Evolutionary conservation across 2,797 vertebrate genomes (phyloP).

Genomic region (Notoglanidium macrostoma): DNA sequence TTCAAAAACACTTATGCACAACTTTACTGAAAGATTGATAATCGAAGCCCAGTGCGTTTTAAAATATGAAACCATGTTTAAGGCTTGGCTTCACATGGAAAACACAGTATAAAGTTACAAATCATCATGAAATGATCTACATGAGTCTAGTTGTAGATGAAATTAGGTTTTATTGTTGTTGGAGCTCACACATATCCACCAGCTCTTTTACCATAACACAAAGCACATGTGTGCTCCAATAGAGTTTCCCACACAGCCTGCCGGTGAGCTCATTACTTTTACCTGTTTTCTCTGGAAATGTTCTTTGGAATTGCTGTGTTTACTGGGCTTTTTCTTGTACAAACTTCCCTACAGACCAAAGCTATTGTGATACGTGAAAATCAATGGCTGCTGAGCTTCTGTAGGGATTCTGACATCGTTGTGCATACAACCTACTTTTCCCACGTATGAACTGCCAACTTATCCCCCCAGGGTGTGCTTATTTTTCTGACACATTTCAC

Average conservation of each 20-base stretch:
- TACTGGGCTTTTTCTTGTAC: neutral
- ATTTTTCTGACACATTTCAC: slow-evolving; percentile 14
- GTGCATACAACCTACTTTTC: neutral
- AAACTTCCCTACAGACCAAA: neutral
- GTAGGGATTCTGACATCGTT: slow-evolving; percentile 39
- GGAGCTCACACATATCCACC: neutral
- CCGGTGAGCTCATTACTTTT: neutral
- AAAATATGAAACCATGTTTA: neutral
- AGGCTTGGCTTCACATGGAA: neutral
- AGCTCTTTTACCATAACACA: slow-evolving; percentile 3
- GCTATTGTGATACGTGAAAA: slow-evolving; percentile 21
- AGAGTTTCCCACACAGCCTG: slow-evolving; percentile 5
- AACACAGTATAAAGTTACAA: neutral
- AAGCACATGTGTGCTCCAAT: slow-evolving; percentile 4
- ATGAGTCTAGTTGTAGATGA: neutral
- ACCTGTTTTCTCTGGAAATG: slow-evolving; percentile 6
- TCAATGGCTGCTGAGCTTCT: slow-evolving; percentile 25
- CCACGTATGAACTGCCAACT: slow-evolving; percentile 13
- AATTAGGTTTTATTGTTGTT: slow-evolving; percentile 8
- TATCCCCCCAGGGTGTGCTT: neutral
- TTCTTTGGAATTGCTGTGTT: slow-evolving; percentile 11
- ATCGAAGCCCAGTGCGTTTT: neutral
- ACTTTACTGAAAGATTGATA: neutral
- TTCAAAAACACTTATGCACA: neutral
- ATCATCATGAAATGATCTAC: neutral